Percentiles rank a stretch among this genome's conserved stretches.
Evolutionary conservation across 2,113 vertebrate species (phyloP).

Genomic region (Corythornis vintsioides): DNA sequence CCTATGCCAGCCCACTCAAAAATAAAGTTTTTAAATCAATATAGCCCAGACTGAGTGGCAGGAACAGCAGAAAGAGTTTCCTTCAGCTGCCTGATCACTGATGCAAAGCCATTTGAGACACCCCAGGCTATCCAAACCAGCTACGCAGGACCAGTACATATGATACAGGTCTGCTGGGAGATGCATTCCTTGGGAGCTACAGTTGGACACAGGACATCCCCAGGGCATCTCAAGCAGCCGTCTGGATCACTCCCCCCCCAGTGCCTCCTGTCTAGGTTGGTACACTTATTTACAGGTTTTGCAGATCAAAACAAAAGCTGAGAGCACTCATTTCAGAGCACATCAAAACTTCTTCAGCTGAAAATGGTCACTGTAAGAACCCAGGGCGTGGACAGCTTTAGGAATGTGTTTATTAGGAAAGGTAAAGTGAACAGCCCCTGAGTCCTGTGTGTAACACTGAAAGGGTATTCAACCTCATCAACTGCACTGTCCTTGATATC

Average conservation of each 20-base stretch:
- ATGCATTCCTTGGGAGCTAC: neutral
- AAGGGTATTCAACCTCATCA: neutral
- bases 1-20: neutral
- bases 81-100: neutral
- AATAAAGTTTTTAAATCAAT: neutral
- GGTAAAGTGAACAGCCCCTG: neutral
- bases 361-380: neutral
- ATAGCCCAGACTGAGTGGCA: neutral
- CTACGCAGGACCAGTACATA: neutral
- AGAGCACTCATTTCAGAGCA: neutral
- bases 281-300: neutral
- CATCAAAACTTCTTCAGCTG: neutral
- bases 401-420: neutral
- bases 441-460: neutral
- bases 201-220: neutral
- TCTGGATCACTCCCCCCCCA: neutral
- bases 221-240: neutral
- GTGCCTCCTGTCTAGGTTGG: neutral
- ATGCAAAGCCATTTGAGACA: neutral
- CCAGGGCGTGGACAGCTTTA: neutral
- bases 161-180: neutral
- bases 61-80: neutral
- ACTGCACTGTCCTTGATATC: neutral
- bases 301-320: neutral
- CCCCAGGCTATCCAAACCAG: neutral